A percentile compares a stretch with the other conserved stretches of the same genome.
phyloP scores from a whole-genome alignment of 2,113 vertebrate genomes.

The Sinocyclocheilus maitianheensis region DNA sequence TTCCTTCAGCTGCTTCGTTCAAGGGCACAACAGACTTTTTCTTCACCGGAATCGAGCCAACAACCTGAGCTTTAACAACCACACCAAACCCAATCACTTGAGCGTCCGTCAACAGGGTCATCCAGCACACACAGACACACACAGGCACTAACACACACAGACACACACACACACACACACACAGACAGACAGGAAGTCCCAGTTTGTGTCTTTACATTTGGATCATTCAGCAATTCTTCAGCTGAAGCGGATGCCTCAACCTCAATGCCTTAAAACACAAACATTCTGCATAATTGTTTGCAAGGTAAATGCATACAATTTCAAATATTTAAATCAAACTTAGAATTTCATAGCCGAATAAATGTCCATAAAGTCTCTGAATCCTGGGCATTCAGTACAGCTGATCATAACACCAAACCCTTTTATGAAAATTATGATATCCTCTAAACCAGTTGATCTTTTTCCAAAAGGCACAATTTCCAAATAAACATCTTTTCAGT shows the following conservation, averaged over 20 bases:
- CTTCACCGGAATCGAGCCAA: background rate
- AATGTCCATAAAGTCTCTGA: background rate
- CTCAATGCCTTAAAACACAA: no score
- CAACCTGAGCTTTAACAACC: background rate
- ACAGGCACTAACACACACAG: background rate
- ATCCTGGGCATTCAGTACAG: background rate
- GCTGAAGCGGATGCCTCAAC: no score
- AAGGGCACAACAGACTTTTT: background rate
- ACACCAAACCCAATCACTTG: background rate
- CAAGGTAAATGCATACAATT: background rate
- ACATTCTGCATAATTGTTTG: background rate
- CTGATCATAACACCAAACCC: background rate
- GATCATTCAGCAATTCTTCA: background rate
- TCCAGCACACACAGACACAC: background rate
- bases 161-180: no score
- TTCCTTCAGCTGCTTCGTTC: background rate
- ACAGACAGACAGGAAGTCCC: background rate
- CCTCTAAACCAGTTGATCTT: background rate
- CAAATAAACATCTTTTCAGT: background rate
- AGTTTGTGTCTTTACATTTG: background rate
- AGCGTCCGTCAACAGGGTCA: background rate
- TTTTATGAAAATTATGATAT: background rate
- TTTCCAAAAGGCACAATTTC: background rate
- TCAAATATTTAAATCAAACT: background rate
- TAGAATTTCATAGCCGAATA: background rate